Evolutionary conservation across 2,113 vertebrate species (phyloP).

Genomic region (Bubo bubo): DNA sequence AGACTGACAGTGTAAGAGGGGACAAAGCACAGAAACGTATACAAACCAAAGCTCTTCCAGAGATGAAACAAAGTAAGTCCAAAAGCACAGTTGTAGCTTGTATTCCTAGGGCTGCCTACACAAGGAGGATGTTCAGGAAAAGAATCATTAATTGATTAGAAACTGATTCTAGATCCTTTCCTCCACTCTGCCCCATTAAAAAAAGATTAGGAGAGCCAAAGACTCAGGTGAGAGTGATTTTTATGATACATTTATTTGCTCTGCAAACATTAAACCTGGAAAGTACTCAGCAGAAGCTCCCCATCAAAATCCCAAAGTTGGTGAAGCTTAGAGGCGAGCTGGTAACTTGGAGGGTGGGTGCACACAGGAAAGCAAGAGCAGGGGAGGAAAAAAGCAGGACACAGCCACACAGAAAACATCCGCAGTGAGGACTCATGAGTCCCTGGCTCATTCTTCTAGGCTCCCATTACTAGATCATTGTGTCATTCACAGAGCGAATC

Average conservation of each 20-base stretch:
- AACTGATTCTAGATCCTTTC: neutral
- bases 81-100: neutral
- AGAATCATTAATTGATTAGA: neutral
- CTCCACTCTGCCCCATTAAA: neutral
- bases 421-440: fast-evolving
- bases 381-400: neutral
- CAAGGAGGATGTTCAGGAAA: neutral
- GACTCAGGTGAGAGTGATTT: neutral
- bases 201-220: neutral
- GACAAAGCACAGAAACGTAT: neutral
- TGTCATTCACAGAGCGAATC: neutral
- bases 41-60: neutral
- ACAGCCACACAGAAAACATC: neutral
- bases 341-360: too few relatives aligned
- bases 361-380: neutral
- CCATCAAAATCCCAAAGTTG: neutral
- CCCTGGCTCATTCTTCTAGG: neutral
- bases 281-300: neutral
- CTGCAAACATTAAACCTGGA: neutral
- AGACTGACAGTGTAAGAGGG: neutral
- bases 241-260: neutral
- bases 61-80: neutral
- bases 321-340: neutral
- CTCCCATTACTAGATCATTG: conserved; percentile 8
- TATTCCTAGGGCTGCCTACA: neutral